Base-by-base conservation (phyloP, 2,888 invertebrate genomes). In the Seira ritae region DNA sequence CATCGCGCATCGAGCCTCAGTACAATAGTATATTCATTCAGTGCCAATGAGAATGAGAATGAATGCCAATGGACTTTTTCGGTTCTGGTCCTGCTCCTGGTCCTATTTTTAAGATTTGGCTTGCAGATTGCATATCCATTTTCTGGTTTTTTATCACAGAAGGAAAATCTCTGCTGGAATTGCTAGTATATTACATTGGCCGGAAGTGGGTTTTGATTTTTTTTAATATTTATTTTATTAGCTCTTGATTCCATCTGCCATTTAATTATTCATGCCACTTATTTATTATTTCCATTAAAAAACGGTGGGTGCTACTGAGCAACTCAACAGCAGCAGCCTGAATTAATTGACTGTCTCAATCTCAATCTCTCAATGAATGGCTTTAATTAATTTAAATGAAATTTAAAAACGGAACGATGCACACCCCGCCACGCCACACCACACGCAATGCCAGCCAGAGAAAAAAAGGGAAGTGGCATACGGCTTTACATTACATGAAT, bases 181-280 rank as follows among this genome's bases (percentile, higher is more conserved):
- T 10, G 62, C 10, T 62, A 4, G 62, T 20, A n/a, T n/a, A n/a
- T n/a, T n/a, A n/a, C 65, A 17, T 20, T 69, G 69, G 69, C 83
- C 83, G 83, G 83, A 83, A 83, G 83, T 78, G 46, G 55, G 68
- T 73, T 55, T 62, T 70, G 78, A 74, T n/a, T n/a, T n/a, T n/a
- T n/a, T 78, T 73, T 82, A 77, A 60, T 74, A 50, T 69, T 76
- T 31, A 62, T 78, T 66, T 17, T 68, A 22, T 19, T 12, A 50
- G 50, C 62, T 62, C 62, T 62, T 62, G 15, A 20, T 20, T 62
- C 19, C 62, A 62, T 62, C 19, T 62, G 20, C 62, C 74, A 66
- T 12, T 23, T 67, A 15, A 22, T 77, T 60, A 55, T 15, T 55
- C 19, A 10, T 42, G 23, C 8, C 22, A 20, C 55, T 78, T 17